A percentile compares a stretch with the other conserved stretches of the same genome.
Evolutionary conservation across 1,140 invertebrate species (phyloP).

Genomic region (Hyphantria cunea): DNA sequence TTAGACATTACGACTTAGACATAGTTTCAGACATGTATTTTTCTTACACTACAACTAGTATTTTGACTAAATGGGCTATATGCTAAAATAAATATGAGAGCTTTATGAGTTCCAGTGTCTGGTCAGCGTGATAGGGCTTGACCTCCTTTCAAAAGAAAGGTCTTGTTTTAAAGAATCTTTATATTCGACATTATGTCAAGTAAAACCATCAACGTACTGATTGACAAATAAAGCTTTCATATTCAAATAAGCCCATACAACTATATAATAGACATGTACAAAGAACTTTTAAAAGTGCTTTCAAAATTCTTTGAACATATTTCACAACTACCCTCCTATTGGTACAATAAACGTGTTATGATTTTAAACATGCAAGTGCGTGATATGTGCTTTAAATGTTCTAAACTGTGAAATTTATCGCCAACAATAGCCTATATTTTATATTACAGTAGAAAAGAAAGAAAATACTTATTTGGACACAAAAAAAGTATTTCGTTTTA

Average conservation of each 20-base stretch:
- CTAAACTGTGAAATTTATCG: conserved; percentile 24
- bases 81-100: conserved; percentile 7
- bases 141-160: too few relatives aligned
- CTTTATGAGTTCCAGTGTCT: background rate
- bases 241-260: too few relatives aligned
- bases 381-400: conserved; percentile 37
- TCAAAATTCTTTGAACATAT: background rate
- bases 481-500: too few relatives aligned
- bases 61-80: conserved; percentile 24
- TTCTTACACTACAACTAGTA: conserved; percentile 53
- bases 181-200: too few relatives aligned
- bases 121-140: too few relatives aligned
- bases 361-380: conserved; percentile 37
- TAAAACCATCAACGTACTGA: too few relatives aligned
- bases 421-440: background rate
- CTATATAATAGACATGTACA: background rate
- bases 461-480: conserved; percentile 14
- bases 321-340: background rate
- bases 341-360: conserved; percentile 11
- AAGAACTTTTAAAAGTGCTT: too few relatives aligned
- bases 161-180: too few relatives aligned
- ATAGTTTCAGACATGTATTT: conserved; percentile 77
- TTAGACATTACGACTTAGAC: conserved; percentile 66
- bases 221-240: too few relatives aligned
- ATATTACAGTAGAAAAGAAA: background rate